These are phyloP conservation scores for Hyaena hyaena DNA, from an alignment of 2,113 vertebrate species.

Conservation along the genomic window DNA sequence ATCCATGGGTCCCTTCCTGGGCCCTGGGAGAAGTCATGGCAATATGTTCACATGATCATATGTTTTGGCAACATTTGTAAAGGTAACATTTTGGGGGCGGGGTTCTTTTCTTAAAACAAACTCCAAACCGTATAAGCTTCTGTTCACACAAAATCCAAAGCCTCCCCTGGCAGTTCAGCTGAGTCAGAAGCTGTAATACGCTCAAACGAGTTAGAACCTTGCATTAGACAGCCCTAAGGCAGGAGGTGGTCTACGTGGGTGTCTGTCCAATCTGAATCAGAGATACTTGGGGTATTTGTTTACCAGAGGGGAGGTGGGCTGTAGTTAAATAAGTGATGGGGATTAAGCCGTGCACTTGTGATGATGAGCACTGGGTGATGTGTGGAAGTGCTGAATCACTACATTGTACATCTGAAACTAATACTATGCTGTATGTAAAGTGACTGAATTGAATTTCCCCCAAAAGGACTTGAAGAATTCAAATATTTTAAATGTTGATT, in stretches of 20 bases:
- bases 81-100: neutral
- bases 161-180: neutral
- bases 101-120: neutral
- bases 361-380: neutral
- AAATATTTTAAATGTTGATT: conserved; percentile 32
- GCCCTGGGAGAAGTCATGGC: too few relatives aligned
- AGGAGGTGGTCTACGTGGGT: too few relatives aligned
- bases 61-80: neutral
- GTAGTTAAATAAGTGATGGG: neutral
- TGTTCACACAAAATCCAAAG: neutral
- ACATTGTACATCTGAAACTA: neutral
- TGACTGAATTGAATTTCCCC: neutral
- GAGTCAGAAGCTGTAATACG: neutral
- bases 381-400: neutral
- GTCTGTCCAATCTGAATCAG: neutral
- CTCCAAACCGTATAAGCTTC: neutral
- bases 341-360: neutral
- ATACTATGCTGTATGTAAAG: neutral
- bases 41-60: neutral
- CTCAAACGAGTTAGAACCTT: neutral
- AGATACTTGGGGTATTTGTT: neutral
- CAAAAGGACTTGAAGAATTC: neutral
- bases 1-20: neutral
- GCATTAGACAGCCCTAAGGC: neutral
- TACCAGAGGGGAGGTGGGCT: neutral